Percentiles rank a stretch among this genome's conserved stretches.
Evolutionary conservation across 2,888 invertebrate genomes (phyloP).

Genomic region (Automeris io): DNA sequence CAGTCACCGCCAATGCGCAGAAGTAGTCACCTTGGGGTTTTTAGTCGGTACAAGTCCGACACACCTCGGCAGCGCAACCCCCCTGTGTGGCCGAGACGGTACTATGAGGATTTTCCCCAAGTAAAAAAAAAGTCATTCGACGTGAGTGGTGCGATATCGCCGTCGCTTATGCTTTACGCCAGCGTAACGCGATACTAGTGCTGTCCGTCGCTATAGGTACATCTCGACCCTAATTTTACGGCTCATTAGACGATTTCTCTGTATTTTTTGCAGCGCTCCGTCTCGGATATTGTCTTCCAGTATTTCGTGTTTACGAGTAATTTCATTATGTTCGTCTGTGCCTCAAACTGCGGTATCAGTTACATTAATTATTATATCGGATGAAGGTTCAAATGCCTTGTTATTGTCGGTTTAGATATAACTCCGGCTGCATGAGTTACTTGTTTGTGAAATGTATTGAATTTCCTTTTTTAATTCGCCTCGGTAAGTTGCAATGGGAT

Average conservation of each 20-base stretch:
- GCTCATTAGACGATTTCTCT: conserved; percentile 61
- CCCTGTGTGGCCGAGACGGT: too few relatives aligned
- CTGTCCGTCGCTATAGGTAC: conserved; percentile 33
- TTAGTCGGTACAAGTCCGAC: too few relatives aligned
- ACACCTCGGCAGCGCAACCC: too few relatives aligned
- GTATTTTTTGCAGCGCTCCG: conserved; percentile 59
- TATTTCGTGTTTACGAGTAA: conserved; percentile 23
- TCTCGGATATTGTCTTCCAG: conserved; percentile 37
- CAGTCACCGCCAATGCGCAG: too few relatives aligned
- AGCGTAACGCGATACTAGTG: conserved; percentile 48
- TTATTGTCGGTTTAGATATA: conserved; percentile 2
- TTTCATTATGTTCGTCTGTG: conserved; percentile 44
- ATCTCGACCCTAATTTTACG: conserved; percentile 68
- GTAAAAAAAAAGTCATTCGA: too few relatives aligned
- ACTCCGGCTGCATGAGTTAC: not conserved
- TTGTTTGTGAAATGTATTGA: not conserved
- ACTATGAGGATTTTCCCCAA: too few relatives aligned
- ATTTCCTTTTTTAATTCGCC: too few relatives aligned
- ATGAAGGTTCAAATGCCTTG: conserved; percentile 4
- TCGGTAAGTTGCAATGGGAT: too few relatives aligned
- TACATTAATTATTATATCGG: conserved; percentile 32
- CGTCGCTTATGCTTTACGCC: conserved; percentile 18
- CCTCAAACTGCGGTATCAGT: conserved; percentile 46
- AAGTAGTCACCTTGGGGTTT: too few relatives aligned
- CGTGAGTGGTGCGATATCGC: not conserved